Evolutionary conservation across 1,140 invertebrate genomes (phyloP).

Genomic region (Drosophila eugracilis): DNA sequence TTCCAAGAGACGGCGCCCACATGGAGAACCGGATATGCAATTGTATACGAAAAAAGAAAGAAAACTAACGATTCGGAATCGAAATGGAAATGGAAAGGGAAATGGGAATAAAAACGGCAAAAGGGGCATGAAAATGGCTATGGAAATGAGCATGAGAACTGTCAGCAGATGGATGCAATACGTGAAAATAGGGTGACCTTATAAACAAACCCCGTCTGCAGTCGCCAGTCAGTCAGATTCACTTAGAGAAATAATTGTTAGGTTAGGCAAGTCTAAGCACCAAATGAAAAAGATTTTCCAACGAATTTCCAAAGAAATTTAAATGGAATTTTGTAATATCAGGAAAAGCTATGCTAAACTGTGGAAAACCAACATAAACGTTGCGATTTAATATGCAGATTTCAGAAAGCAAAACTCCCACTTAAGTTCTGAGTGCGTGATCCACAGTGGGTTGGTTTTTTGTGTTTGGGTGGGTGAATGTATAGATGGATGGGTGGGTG

Average conservation of each 20-base stretch:
- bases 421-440: conserved; percentile 13
- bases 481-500: too few relatives aligned
- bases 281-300: too few relatives aligned
- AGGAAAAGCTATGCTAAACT: too few relatives aligned
- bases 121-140: conserved; percentile 42
- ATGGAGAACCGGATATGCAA: conserved; percentile 79
- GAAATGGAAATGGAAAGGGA: conserved; percentile 2
- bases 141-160: conserved; percentile 50
- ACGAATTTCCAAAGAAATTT: too few relatives aligned
- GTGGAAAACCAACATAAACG: too few relatives aligned
- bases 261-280: too few relatives aligned
- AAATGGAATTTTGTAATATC: too few relatives aligned
- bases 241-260: conserved; percentile 23
- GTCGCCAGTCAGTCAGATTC: conserved; percentile 14
- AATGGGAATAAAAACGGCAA: conserved; percentile 17
- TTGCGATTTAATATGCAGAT: background rate
- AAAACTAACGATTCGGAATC: conserved; percentile 43
- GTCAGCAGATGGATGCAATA: conserved; percentile 65
- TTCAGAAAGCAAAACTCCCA: background rate
- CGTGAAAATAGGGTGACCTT: conserved; percentile 67
- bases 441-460: conserved; percentile 18
- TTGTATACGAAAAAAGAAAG: conserved; percentile 62
- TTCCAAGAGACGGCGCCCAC: conserved; percentile 69
- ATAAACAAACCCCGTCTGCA: conserved; percentile 38
- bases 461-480: background rate